Conservation (phyloP, 2,888 invertebrate species). For the Dorcus parallelipipedus region DNA sequence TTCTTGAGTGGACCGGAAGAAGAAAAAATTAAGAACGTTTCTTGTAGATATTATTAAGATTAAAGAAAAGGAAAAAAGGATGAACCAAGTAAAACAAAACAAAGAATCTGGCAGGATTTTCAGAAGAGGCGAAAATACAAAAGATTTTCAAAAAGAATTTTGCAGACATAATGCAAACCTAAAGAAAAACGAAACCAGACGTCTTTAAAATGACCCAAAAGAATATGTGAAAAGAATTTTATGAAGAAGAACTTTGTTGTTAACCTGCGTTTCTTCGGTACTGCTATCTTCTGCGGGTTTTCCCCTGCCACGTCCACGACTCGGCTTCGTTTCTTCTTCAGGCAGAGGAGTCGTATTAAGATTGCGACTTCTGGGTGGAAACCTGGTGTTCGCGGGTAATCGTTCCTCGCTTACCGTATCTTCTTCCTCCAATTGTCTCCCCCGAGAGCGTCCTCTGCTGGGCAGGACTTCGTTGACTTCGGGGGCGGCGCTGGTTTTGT, state of each 20-base stretch:
- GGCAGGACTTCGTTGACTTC: slow-evolving; percentile 68
- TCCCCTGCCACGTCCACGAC: slow-evolving; percentile 47
- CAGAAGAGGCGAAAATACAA: too few relatives aligned
- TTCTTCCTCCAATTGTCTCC: slow-evolving; percentile 46
- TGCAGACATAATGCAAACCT: too few relatives aligned
- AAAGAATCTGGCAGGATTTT: too few relatives aligned
- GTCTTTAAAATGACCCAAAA: slow-evolving; percentile 32
- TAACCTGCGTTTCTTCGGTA: slow-evolving; percentile 47
- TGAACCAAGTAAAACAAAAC: too few relatives aligned
- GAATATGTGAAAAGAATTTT: background rate
- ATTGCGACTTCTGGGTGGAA: slow-evolving; percentile 69
- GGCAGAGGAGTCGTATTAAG: slow-evolving; percentile 53
- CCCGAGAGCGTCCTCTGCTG: slow-evolving; percentile 49
- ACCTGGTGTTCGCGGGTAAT: slow-evolving; percentile 80
- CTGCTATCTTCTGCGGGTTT: slow-evolving; percentile 43
- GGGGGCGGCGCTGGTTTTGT: slow-evolving; percentile 47
- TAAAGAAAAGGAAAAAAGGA: too few relatives aligned
- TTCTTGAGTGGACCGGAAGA: too few relatives aligned
- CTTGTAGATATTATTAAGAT: too few relatives aligned
- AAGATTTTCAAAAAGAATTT: too few relatives aligned
- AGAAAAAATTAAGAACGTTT: too few relatives aligned
- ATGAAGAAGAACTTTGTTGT: slow-evolving; percentile 5
- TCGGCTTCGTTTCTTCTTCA: slow-evolving; percentile 39
- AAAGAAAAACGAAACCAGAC: slow-evolving; percentile 32
- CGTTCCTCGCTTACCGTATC: slow-evolving; percentile 58